phyloP scores from a whole-genome alignment of 2,113 vertebrate genomes.

The Brienomyrus longianalis region DNA sequence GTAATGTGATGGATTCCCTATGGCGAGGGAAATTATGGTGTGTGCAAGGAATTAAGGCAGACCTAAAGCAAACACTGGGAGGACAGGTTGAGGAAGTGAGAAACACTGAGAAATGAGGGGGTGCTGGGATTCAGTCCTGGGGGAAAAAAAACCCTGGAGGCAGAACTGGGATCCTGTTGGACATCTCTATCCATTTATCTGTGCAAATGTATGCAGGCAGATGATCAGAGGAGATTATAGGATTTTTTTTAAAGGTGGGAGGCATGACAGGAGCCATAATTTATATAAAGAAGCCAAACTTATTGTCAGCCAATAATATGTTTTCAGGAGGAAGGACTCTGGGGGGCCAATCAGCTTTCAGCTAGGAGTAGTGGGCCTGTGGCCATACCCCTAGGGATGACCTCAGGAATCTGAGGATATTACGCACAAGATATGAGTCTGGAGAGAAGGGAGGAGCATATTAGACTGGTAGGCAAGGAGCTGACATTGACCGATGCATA shows the following conservation, averaged over 20 bases:
- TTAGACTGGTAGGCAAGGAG: neutral
- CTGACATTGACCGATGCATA: neutral
- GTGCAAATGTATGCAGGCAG: neutral
- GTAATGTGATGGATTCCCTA: neutral
- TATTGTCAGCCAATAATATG: neutral
- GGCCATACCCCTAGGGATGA: neutral
- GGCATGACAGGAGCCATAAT: neutral
- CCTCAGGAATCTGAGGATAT: neutral
- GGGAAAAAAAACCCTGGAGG: neutral
- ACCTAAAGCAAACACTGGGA: neutral
- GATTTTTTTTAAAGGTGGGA: neutral
- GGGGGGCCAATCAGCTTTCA: neutral
- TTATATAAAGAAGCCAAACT: neutral
- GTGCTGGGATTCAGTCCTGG: neutral
- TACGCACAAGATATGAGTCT: neutral
- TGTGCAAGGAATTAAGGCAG: neutral
- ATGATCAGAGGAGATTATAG: neutral
- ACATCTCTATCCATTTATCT: neutral
- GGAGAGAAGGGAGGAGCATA: neutral
- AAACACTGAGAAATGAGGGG: neutral
- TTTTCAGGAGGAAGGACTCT: neutral
- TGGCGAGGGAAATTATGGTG: neutral
- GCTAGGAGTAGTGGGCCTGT: neutral
- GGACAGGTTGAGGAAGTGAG: neutral
- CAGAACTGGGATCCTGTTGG: neutral